These are phyloP conservation scores for Cosmopolites sordidus DNA, from an alignment of 2,888 invertebrate species.

Conservation along the genomic window DNA sequence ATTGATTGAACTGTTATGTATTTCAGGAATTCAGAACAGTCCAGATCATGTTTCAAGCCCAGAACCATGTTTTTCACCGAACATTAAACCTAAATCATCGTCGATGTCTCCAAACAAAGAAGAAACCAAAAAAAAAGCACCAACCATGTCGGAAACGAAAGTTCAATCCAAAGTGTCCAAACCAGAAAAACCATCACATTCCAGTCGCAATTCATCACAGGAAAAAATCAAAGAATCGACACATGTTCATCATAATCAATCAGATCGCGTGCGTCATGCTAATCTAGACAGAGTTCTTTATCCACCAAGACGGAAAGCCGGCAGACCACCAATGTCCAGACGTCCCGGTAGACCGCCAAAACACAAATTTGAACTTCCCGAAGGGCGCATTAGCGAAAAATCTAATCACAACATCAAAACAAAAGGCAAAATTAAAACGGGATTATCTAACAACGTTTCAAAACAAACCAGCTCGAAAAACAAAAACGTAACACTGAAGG, in stretches of 20 bases:
- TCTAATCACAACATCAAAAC: constrained; percentile 28
- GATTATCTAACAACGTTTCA: constrained; percentile 32
- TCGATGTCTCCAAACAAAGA: constrained; percentile 42
- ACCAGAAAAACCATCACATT: constrained; percentile 13
- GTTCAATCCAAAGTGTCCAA: constrained; percentile 5
- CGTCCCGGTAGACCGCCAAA: constrained; percentile 53
- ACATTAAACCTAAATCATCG: constrained; percentile 48
- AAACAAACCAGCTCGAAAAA: constrained; percentile 28
- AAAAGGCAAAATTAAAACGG: constrained; percentile 35
- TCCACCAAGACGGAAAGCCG: constrained; percentile 71
- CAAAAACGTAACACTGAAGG: constrained; percentile 42
- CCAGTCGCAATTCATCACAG: constrained; percentile 9
- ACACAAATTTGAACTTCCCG: constrained; percentile 30
- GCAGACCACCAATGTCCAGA: constrained; percentile 55
- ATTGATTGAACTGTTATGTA: too few species aligned
- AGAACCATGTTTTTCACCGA: constrained; percentile 55
- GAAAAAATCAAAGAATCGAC: constrained; percentile 36
- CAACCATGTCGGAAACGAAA: constrained; percentile 12
- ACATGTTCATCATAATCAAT: constrained; percentile 47
- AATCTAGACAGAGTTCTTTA: constrained; percentile 70
- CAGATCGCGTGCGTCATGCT: constrained; percentile 67
- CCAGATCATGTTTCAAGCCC: constrained; percentile 64
- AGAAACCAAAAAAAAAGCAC: constrained; percentile 39
- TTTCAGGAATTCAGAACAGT: constrained; percentile 70
- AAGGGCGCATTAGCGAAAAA: constrained; percentile 22